phyloP scores from a whole-genome alignment of 2,113 vertebrate species.

The Antigone vipio region DNA sequence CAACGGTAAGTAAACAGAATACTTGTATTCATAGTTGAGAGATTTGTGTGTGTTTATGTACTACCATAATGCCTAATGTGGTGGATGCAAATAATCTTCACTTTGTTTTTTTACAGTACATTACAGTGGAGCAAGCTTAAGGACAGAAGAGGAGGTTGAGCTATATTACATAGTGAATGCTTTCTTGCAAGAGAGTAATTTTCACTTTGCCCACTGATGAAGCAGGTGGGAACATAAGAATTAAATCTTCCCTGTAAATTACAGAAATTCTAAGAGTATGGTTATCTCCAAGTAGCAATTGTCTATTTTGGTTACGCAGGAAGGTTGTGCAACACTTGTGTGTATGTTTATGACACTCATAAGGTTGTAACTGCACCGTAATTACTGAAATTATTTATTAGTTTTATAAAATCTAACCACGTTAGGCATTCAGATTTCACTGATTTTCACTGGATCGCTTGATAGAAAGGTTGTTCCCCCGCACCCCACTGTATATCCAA shows the following conservation, averaged over 20 bases:
- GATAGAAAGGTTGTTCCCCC: background rate
- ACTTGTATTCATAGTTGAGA: background rate
- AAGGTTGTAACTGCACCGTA: background rate
- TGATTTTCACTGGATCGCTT: background rate
- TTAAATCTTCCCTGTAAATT: background rate
- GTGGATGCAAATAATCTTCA: conserved; percentile 14
- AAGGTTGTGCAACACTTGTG: background rate
- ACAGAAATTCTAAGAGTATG: background rate
- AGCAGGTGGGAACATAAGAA: background rate
- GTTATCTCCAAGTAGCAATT: background rate
- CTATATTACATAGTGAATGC: background rate
- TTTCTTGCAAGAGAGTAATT: background rate
- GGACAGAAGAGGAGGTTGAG: conserved; percentile 27
- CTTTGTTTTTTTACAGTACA: conserved; percentile 33
- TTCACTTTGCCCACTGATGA: background rate
- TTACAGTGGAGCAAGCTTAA: conserved; percentile 9
- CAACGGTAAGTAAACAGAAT: background rate
- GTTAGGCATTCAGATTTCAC: background rate
- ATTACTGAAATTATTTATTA: background rate
- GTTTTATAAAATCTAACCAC: background rate
- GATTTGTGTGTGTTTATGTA: conserved; percentile 8
- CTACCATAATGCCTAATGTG: conserved; percentile 2
- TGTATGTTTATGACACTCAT: background rate
- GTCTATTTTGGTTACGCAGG: background rate
- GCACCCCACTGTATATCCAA: background rate